phyloP scores from a whole-genome alignment of 2,797 vertebrate genomes.

The Danionella dracula region DNA sequence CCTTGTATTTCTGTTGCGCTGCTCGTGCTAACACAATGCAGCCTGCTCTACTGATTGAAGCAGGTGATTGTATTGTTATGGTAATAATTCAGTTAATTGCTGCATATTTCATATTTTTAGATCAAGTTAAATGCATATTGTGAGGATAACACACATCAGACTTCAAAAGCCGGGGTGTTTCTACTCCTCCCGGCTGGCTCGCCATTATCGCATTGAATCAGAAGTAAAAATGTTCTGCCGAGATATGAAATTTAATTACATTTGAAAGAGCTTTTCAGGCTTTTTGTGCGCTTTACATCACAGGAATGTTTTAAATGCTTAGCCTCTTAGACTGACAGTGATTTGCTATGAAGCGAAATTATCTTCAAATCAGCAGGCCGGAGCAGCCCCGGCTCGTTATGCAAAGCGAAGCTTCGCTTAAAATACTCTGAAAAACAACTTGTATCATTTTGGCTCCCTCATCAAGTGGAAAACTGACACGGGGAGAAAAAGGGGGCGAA shows the following conservation, averaged over 20 bases:
- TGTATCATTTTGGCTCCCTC: not conserved
- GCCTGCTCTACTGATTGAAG: too few relatives aligned
- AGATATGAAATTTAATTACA: constrained; percentile 1
- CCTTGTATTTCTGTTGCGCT: too few relatives aligned
- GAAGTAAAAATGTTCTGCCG: not conserved
- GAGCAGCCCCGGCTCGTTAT: not conserved
- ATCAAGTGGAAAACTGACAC: not conserved
- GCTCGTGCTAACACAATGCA: too few relatives aligned
- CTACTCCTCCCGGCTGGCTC: not conserved
- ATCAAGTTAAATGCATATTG: not conserved
- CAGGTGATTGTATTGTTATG: not conserved
- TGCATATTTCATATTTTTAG: constrained; percentile 1
- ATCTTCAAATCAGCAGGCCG: not conserved
- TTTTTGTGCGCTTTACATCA: not conserved
- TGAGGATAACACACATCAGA: constrained; percentile 16
- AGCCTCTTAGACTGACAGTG: not conserved
- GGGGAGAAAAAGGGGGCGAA: not conserved
- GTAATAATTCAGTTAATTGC: constrained; percentile 30
- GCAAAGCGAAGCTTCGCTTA: not conserved
- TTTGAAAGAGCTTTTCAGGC: not conserved
- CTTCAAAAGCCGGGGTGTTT: not conserved
- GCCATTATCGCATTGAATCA: constrained; percentile 1
- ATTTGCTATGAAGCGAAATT: not conserved
- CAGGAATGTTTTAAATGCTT: not conserved
- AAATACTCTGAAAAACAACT: not conserved